Conservation (phyloP, 2,888 invertebrate genomes). For the Pristionchus entomophagus region DNA sequence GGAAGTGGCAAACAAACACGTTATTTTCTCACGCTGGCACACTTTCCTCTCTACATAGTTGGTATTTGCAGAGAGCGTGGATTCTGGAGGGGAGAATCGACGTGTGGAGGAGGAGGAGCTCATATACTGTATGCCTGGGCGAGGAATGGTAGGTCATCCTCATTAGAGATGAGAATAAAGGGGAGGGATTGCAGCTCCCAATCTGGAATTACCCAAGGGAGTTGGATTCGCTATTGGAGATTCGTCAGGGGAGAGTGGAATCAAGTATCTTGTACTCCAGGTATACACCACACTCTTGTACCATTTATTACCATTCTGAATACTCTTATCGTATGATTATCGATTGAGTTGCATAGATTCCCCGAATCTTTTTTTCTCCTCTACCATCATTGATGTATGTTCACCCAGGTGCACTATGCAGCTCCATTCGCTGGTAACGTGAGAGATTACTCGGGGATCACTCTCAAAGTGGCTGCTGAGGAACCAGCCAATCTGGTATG, state of each 20-base stretch:
- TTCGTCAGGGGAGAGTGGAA: slow-evolving; percentile 75
- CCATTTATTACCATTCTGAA: no score
- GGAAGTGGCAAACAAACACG: slow-evolving; percentile 80
- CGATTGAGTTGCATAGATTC: not conserved
- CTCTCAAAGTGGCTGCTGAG: slow-evolving; percentile 70
- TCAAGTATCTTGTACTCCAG: slow-evolving; percentile 80
- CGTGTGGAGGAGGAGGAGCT: slow-evolving; percentile 75
- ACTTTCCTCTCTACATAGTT: not conserved
- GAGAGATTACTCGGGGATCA: slow-evolving; percentile 77
- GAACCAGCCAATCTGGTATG: slow-evolving; percentile 8
- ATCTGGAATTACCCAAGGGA: slow-evolving; percentile 79
- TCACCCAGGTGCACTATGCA: slow-evolving; percentile 70
- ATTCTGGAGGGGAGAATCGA: slow-evolving; percentile 78
- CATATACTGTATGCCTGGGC: slow-evolving; percentile 82
- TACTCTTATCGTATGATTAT: no score
- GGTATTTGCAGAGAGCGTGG: slow-evolving; percentile 34
- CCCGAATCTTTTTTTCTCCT: not conserved
- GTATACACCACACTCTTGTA: no score
- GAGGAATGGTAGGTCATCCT: slow-evolving; percentile 77
- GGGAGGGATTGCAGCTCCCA: slow-evolving; percentile 77
- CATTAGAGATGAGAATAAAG: not conserved
- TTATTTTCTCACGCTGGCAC: slow-evolving; percentile 79
- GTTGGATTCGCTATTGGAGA: slow-evolving; percentile 81
- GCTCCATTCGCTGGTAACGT: slow-evolving; percentile 75
- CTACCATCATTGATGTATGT: not conserved